Evolutionary conservation across 2,888 invertebrate species (phyloP).

Genomic region (Eupithecia dodoneata): DNA sequence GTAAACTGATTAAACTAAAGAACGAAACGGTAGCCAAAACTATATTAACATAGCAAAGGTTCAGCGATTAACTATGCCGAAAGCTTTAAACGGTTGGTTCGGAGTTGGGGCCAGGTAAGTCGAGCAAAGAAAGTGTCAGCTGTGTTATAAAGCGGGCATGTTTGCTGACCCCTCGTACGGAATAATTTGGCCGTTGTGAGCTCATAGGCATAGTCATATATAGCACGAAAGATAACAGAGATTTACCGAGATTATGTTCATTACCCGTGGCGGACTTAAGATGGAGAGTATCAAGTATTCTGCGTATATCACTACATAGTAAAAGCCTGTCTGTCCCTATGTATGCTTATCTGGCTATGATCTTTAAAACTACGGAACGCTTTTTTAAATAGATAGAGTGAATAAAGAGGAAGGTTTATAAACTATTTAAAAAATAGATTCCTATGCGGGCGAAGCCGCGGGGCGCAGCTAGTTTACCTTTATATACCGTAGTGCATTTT

Average conservation of each 20-base stretch:
- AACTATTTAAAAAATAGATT: no score
- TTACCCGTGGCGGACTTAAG: constrained; percentile 2
- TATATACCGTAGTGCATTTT: no score
- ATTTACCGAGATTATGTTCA: constrained; percentile 25
- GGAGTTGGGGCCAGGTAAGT: not conserved
- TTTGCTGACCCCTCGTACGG: constrained; percentile 29
- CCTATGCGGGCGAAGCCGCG: no score
- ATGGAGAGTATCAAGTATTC: not conserved
- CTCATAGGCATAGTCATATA: constrained; percentile 18
- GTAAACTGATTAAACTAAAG: not conserved
- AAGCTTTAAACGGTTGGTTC: not conserved
- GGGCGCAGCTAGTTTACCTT: no score
- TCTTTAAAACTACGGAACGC: no score
- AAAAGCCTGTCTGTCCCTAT: no score
- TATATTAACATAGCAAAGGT: not conserved
- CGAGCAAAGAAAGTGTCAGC: constrained; percentile 25
- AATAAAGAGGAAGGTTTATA: no score
- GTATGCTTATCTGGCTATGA: no score
- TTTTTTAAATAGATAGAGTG: no score
- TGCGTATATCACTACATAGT: not conserved
- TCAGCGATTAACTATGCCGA: not conserved
- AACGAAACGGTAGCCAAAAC: not conserved
- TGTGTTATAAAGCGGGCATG: constrained; percentile 33
- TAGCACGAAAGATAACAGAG: constrained; percentile 21
- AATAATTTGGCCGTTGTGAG: constrained; percentile 28